Percentiles rank a stretch among this genome's conserved stretches.
phyloP scores from a whole-genome alignment of 2,888 invertebrate genomes.

The Diogma glabrata region DNA sequence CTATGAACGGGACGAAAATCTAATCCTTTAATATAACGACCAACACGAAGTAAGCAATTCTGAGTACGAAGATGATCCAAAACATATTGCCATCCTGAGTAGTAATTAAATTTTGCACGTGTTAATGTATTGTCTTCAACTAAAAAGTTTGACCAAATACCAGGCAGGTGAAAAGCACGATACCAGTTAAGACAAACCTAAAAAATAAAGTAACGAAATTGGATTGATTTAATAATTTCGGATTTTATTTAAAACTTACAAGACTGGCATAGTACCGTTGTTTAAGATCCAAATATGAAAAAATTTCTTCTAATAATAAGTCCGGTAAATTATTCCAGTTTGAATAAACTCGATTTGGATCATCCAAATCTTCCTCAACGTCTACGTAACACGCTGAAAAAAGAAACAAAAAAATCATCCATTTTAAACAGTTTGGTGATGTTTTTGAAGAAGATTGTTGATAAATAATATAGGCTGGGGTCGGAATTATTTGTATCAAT shows the following conservation, averaged over 20 bases:
- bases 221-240: neutral
- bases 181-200: conserved; percentile 45
- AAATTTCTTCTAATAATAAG: conserved; percentile 59
- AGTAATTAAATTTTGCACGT: conserved; percentile 63
- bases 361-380: conserved; percentile 33
- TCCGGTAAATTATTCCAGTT: conserved; percentile 59
- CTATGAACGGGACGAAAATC: conserved; percentile 63
- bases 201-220: neutral
- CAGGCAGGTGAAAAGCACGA: conserved; percentile 56
- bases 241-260: conserved; percentile 38
- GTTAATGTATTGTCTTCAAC: conserved; percentile 63
- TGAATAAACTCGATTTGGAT: conserved; percentile 37
- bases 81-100: conserved; percentile 68
- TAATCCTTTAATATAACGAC: conserved; percentile 50
- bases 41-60: conserved; percentile 55
- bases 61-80: conserved; percentile 64
- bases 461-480: too few relatives aligned
- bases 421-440: too few relatives aligned
- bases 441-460: too few relatives aligned
- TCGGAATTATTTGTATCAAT: too few relatives aligned
- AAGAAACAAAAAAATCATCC: neutral
- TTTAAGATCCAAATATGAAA: conserved; percentile 50
- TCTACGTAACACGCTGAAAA: conserved; percentile 40
- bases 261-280: conserved; percentile 64
- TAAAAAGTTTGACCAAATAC: conserved; percentile 63